Evolutionary conservation across 1,140 invertebrate species (phyloP).

Genomic region (Bombyx mori): ASM3026992v2 NC_085117.1:3354501-3355000

Average conservation of each 20-base stretch:
- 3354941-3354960: too few species aligned
- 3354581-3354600: conserved; percentile 6
- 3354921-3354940: too few species aligned
- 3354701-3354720: conserved; percentile 46
- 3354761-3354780: conserved; percentile 8
- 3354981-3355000: too few species aligned
- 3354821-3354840: too few species aligned
- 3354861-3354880: too few species aligned
- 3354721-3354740: conserved; percentile 19
- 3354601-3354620: conserved; percentile 25
- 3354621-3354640: conserved; percentile 76
- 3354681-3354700: conserved; percentile 36
- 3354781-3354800: conserved; percentile 5
- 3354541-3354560: conserved; percentile 11
- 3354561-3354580: conserved; percentile 10
- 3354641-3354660: conserved; percentile 81
- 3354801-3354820: conserved; percentile 9
- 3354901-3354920: too few species aligned
- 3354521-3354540: conserved; percentile 13
- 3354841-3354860: too few species aligned
- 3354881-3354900: too few species aligned
- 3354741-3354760: conserved; percentile 9
- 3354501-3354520: conserved; percentile 5
- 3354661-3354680: conserved; percentile 24
- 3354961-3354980: too few species aligned